A percentile compares a stretch with the other conserved stretches of the same genome.
Evolutionary conservation across 2,113 vertebrate species (phyloP).

Genomic region (Polyodon spathula): DNA sequence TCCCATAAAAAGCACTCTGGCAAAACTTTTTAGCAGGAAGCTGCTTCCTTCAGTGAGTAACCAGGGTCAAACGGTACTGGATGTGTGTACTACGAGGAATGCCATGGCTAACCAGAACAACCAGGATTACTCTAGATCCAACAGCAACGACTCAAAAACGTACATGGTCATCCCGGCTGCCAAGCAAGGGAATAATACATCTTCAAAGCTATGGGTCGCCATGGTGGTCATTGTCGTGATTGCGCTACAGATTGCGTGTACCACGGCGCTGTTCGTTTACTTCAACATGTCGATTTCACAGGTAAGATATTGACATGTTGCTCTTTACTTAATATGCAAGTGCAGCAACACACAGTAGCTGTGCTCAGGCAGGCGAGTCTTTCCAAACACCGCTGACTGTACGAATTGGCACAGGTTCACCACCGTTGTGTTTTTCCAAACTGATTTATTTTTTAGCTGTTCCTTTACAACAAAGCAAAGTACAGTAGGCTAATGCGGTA

Average conservation of each 20-base stretch:
- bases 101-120: slow-evolving; percentile 19
- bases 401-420: too few relatives aligned
- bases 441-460: too few relatives aligned
- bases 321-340: neutral
- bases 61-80: neutral
- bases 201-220: slow-evolving; percentile 26
- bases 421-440: too few relatives aligned
- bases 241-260: slow-evolving; percentile 29
- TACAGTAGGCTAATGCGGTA: too few relatives aligned
- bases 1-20: neutral
- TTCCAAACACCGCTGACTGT: too few relatives aligned
- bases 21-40: neutral
- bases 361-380: too few relatives aligned
- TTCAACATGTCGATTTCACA: slow-evolving; percentile 33
- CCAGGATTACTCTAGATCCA: slow-evolving; percentile 22
- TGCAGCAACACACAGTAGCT: too few relatives aligned
- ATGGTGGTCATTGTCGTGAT: slow-evolving; percentile 26
- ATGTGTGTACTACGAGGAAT: slow-evolving; percentile 7
- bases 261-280: slow-evolving; percentile 30
- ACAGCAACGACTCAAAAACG: slow-evolving; percentile 23
- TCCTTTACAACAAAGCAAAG: too few relatives aligned
- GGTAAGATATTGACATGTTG: slow-evolving; percentile 23
- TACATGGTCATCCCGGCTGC: slow-evolving; percentile 28
- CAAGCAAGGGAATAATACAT: slow-evolving; percentile 9
- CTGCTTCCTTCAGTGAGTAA: neutral